A percentile compares a stretch with the other conserved stretches of the same genome.
These are phyloP conservation scores for Acronicta alni DNA, from an alignment of 2,888 invertebrate genomes.

Conservation along the genomic window DNA sequence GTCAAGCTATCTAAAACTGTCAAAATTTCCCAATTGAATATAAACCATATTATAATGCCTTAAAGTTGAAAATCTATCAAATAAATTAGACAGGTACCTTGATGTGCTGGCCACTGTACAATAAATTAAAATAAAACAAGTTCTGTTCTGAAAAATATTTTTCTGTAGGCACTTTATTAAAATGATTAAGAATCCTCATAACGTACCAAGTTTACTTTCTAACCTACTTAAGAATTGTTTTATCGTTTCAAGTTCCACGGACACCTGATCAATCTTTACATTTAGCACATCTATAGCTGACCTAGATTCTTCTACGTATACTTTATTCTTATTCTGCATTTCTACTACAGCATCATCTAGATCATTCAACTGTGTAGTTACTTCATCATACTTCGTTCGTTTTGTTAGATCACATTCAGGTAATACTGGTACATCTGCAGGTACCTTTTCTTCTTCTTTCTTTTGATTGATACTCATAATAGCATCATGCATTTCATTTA, in stretches of 20 bases:
- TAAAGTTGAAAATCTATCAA: too few species aligned
- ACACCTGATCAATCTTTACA: constrained; percentile 79
- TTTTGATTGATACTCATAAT: constrained; percentile 65
- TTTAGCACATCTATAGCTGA: constrained; percentile 71
- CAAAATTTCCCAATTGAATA: too few species aligned
- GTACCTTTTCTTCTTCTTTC: constrained; percentile 46
- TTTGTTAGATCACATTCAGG: constrained; percentile 32
- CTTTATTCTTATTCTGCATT: constrained; percentile 70
- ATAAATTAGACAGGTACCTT: too few species aligned
- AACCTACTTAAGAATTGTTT: constrained; percentile 75
- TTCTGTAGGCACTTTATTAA: constrained; percentile 15
- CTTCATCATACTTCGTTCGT: constrained; percentile 67
- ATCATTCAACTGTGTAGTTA: constrained; percentile 71
- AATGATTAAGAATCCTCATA: constrained; percentile 12
- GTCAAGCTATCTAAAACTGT: too few species aligned
- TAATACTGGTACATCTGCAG: constrained; percentile 38
- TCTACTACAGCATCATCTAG: constrained; percentile 72
- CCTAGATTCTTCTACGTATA: constrained; percentile 67
- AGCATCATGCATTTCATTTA: constrained; percentile 78
- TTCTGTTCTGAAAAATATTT: neutral
- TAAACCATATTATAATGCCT: too few species aligned
- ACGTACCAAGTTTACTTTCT: constrained; percentile 72
- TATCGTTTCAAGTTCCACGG: constrained; percentile 75
- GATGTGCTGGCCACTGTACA: too few species aligned
- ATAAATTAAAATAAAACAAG: neutral